These are phyloP conservation scores for Dolichallabes microphthalmus DNA, from an alignment of 2,113 vertebrate genomes.

Conservation along the genomic window DNA sequence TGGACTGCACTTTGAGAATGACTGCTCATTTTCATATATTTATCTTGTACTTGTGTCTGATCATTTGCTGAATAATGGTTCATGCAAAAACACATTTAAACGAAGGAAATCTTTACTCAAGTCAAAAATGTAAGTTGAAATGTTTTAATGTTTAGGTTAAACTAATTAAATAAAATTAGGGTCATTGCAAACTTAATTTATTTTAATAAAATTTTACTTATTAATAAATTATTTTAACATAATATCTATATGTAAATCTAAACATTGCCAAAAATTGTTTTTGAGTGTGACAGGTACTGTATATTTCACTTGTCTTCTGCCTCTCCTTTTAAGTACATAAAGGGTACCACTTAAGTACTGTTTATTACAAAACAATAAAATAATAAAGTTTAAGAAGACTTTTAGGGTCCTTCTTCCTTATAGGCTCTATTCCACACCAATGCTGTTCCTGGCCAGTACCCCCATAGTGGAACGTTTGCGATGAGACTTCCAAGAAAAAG, in stretches of 20 bases:
- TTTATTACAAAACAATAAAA: not conserved
- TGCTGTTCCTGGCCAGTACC: conserved; percentile 26
- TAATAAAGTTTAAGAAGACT: not conserved
- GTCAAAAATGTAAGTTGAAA: too few relatives aligned
- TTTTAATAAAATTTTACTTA: too few relatives aligned
- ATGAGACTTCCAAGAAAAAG: conserved; percentile 46
- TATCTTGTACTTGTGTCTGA: not conserved
- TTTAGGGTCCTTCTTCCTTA: not conserved
- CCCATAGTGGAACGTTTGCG: not conserved
- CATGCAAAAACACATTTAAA: too few relatives aligned
- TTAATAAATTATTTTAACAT: too few relatives aligned
- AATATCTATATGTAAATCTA: too few relatives aligned
- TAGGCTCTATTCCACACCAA: not conserved
- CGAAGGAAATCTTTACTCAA: too few relatives aligned
- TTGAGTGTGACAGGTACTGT: too few relatives aligned
- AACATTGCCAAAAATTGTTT: too few relatives aligned
- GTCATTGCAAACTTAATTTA: too few relatives aligned
- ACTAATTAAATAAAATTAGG: too few relatives aligned
- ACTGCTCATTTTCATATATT: not conserved
- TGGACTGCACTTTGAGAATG: not conserved
- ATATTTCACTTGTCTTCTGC: not conserved
- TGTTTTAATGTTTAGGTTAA: too few relatives aligned
- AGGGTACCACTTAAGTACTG: too few relatives aligned
- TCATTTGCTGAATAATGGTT: not conserved
- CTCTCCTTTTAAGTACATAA: not conserved